Evolutionary conservation across 2,888 invertebrate genomes (phyloP).

Genomic region (Plagodis dolabraria): DNA sequence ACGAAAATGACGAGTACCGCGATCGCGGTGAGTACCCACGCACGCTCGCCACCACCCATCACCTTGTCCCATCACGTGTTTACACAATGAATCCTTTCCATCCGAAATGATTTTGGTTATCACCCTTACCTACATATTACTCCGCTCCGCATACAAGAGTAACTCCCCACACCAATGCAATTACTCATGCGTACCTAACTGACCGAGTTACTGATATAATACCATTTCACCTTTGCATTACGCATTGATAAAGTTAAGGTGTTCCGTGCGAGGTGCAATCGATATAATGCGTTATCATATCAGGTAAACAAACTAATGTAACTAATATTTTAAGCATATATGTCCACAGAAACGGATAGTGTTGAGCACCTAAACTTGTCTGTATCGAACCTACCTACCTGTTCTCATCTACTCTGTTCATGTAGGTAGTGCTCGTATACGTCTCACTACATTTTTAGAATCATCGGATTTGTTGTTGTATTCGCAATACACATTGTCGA

Average conservation of each 20-base stretch:
- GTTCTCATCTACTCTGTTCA: constrained; percentile 67
- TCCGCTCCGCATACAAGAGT: constrained; percentile 37
- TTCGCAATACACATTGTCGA: constrained; percentile 19
- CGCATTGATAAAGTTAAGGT: constrained; percentile 76
- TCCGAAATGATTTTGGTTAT: constrained; percentile 73
- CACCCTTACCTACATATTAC: constrained; percentile 58
- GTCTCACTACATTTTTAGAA: constrained; percentile 35
- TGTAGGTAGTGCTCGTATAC: constrained; percentile 48
- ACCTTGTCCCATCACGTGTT: constrained; percentile 57
- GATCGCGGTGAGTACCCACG: constrained; percentile 84
- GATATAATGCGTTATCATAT: constrained; percentile 33
- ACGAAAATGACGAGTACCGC: constrained; percentile 84
- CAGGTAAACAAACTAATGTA: constrained; percentile 36
- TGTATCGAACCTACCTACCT: constrained; percentile 47
- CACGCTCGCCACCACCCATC: constrained; percentile 45
- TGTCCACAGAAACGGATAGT: constrained; percentile 67
- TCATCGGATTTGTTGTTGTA: constrained; percentile 32
- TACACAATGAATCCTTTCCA: constrained; percentile 73
- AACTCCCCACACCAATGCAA: constrained; percentile 12
- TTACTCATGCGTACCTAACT: constrained; percentile 23
- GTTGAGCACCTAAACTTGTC: constrained; percentile 81
- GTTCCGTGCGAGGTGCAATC: constrained; percentile 80
- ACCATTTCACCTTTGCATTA: constrained; percentile 54
- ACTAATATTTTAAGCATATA: constrained; percentile 47
- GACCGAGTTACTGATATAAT: constrained; percentile 38